A percentile compares a stretch with the other conserved stretches of the same genome.
Conservation (phyloP, 2,113 vertebrate genomes). For the Nesoenas mayeri region DNA sequence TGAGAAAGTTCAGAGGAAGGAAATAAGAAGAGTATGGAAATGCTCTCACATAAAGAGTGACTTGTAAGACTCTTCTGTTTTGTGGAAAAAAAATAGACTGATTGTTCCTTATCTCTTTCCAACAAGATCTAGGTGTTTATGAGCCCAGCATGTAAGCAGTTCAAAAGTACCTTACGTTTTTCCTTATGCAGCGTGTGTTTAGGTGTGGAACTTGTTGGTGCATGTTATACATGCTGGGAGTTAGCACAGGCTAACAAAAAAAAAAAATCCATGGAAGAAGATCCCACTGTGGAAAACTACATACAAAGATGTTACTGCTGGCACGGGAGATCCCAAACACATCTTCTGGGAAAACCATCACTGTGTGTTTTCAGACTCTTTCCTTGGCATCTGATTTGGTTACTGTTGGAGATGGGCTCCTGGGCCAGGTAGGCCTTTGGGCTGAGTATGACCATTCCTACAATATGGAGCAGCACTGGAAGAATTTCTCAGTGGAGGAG, state of each 20-base stretch:
- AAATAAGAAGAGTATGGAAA: not conserved
- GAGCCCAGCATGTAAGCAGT: not conserved
- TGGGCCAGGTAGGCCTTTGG: not conserved
- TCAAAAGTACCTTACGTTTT: not conserved
- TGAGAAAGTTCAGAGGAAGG: not conserved
- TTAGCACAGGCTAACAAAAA: not conserved
- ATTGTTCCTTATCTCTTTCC: not conserved
- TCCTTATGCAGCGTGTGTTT: not conserved
- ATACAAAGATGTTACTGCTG: not conserved
- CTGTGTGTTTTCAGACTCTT: not conserved
- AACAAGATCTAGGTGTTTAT: not conserved
- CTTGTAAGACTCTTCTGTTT: not conserved
- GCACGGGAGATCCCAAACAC: not conserved
- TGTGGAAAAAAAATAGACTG: not conserved
- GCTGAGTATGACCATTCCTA: not conserved
- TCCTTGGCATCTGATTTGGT: not conserved
- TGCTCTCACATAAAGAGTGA: not conserved
- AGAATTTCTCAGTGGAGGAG: not conserved
- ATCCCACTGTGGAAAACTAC: not conserved
- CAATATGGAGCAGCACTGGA: fast-evolving
- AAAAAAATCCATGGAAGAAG: not conserved
- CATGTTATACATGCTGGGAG: not conserved
- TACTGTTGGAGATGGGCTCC: not conserved
- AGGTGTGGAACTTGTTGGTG: not conserved
- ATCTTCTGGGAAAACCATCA: not conserved